Percentiles rank a stretch among this genome's conserved stretches.
Evolutionary conservation across 1,140 invertebrate genomes (phyloP).

Genomic region (Apis florea): DNA sequence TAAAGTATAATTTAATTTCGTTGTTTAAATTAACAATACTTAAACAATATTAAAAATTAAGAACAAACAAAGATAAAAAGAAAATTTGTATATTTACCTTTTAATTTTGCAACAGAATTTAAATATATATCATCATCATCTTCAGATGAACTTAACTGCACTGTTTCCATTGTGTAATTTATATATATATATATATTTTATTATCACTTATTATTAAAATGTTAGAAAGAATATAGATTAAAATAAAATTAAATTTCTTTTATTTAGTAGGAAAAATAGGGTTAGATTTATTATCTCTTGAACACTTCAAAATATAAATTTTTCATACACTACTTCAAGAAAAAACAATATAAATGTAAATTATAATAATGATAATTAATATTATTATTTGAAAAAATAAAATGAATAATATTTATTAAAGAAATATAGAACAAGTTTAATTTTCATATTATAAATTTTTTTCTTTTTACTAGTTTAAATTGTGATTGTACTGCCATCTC

Average conservation of each 20-base stretch:
- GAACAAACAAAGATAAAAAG: too few species aligned
- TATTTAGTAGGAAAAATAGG: background rate
- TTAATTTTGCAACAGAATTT: slow-evolving; percentile 58
- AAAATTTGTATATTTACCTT: slow-evolving; percentile 43
- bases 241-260: background rate
- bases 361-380: too few species aligned
- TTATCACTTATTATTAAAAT: background rate
- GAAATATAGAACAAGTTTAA: background rate
- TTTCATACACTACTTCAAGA: background rate
- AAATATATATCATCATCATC: slow-evolving; percentile 64
- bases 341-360: background rate
- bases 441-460: background rate
- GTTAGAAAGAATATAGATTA: background rate
- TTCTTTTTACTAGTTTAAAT: background rate
- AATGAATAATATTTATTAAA: background rate
- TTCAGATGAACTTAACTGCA: slow-evolving; percentile 54
- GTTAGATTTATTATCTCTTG: slow-evolving; percentile 4
- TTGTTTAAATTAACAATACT: too few species aligned
- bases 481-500: background rate
- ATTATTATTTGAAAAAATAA: background rate
- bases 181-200: background rate
- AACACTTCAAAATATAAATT: background rate
- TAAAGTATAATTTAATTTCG: background rate
- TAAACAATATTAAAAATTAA: background rate
- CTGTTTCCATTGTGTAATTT: slow-evolving; percentile 33